A percentile compares a stretch with the other conserved stretches of the same genome.
Conservation (phyloP, 2,888 invertebrate genomes). For the Yponomeuta cagnagella region DNA sequence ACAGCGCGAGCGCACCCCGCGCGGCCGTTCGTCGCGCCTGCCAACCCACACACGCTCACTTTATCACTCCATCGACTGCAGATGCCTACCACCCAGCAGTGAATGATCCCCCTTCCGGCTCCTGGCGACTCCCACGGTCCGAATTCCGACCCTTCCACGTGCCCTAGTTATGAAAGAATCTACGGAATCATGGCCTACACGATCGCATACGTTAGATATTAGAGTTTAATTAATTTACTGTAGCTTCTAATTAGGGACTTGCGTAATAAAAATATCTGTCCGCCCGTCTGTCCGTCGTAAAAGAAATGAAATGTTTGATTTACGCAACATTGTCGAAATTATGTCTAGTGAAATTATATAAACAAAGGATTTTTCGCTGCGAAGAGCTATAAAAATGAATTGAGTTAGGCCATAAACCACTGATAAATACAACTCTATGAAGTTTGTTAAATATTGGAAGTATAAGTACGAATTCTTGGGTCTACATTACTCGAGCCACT, state of each 20-base stretch:
- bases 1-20: conserved; percentile 52
- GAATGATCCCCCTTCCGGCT: not conserved
- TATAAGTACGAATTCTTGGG: not conserved
- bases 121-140: not conserved
- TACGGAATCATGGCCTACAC: not conserved
- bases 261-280: conserved; percentile 19
- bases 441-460: not conserved
- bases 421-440: conserved; percentile 4
- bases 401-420: not conserved
- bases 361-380: not conserved
- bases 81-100: conserved; percentile 7
- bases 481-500: not conserved
- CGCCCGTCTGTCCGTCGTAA: conserved; percentile 40
- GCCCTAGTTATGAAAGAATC: not conserved
- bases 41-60: conserved; percentile 66
- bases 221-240: not conserved
- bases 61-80: conserved; percentile 41
- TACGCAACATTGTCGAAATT: not conserved
- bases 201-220: not conserved
- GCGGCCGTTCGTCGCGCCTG: conserved; percentile 66
- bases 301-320: not conserved
- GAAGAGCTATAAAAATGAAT: conserved; percentile 9
- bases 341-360: not conserved
- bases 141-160: not conserved
- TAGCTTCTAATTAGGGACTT: not conserved